Percentiles rank a stretch among this genome's conserved stretches.
These are phyloP conservation scores for Sebastes nivosus DNA, from an alignment of 2,797 vertebrate genomes.

Conservation along the genomic window DNA sequence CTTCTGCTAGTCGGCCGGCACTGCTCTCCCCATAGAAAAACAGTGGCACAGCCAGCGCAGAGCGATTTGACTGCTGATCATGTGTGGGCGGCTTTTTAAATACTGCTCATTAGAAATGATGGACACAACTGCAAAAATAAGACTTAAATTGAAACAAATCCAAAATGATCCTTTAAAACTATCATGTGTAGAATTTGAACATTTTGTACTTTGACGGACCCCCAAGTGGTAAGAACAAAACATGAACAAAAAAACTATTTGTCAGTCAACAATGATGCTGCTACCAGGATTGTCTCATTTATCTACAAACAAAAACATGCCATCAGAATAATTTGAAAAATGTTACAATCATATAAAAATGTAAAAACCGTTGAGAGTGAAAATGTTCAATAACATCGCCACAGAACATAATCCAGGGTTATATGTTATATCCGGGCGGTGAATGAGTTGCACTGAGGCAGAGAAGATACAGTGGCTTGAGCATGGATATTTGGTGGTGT, in stretches of 20 bases:
- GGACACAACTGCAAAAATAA: not conserved
- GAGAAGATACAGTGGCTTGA: constrained; percentile 39
- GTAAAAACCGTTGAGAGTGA: not conserved
- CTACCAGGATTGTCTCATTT: not conserved
- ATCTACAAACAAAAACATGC: not conserved
- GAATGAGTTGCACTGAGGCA: constrained; percentile 37
- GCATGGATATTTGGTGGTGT: constrained; percentile 20
- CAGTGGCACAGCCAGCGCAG: too few species aligned
- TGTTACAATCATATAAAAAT: not conserved
- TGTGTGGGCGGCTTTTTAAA: not conserved
- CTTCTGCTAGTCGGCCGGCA: too few species aligned
- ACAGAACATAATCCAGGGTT: constrained; percentile 24
- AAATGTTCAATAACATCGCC: constrained; percentile 10
- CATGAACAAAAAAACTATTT: not conserved
- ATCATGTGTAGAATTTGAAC: not conserved
- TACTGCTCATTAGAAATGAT: not conserved
- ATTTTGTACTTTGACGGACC: not conserved
- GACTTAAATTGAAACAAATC: not conserved
- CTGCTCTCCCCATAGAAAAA: too few species aligned
- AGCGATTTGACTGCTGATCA: too few species aligned
- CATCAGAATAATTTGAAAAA: not conserved
- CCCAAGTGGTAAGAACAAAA: not conserved
- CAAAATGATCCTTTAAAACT: not conserved
- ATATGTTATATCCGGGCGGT: constrained; percentile 32
- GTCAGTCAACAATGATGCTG: not conserved